Conservation (phyloP, 2,797 vertebrate species). For the Mycteria americana region DNA sequence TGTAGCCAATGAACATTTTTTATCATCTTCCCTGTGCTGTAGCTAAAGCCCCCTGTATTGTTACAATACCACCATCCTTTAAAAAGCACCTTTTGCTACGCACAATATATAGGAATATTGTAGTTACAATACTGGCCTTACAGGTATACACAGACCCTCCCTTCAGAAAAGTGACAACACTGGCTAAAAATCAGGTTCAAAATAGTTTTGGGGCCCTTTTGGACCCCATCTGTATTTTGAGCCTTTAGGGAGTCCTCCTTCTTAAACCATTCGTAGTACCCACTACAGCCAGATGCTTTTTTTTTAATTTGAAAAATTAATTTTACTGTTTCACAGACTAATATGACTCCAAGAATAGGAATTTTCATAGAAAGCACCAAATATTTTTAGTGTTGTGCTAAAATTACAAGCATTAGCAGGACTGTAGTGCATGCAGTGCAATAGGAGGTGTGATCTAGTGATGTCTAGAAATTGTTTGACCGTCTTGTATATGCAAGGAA, state of each 20-base stretch:
- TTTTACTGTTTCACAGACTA: background rate
- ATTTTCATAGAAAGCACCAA: background rate
- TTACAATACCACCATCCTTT: background rate
- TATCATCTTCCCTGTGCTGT: background rate
- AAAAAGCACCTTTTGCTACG: background rate
- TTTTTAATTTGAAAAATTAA: background rate
- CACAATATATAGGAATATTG: background rate
- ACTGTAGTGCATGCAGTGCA: background rate
- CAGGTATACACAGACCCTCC: background rate
- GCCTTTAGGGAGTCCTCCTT: background rate
- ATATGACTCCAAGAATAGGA: background rate
- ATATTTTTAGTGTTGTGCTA: background rate
- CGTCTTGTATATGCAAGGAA: rapidly evolving
- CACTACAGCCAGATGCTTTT: background rate
- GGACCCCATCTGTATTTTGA: background rate
- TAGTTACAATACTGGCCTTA: background rate
- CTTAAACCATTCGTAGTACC: background rate
- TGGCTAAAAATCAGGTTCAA: background rate
- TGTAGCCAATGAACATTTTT: background rate
- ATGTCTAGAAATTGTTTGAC: background rate
- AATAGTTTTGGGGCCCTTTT: background rate
- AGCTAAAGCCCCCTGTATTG: background rate
- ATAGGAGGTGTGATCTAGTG: background rate
- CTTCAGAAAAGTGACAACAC: background rate
- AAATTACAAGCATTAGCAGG: background rate